These are phyloP conservation scores for Calcarius lapponicus DNA, from an alignment of 2,797 vertebrate genomes.

Conservation along the genomic window DNA sequence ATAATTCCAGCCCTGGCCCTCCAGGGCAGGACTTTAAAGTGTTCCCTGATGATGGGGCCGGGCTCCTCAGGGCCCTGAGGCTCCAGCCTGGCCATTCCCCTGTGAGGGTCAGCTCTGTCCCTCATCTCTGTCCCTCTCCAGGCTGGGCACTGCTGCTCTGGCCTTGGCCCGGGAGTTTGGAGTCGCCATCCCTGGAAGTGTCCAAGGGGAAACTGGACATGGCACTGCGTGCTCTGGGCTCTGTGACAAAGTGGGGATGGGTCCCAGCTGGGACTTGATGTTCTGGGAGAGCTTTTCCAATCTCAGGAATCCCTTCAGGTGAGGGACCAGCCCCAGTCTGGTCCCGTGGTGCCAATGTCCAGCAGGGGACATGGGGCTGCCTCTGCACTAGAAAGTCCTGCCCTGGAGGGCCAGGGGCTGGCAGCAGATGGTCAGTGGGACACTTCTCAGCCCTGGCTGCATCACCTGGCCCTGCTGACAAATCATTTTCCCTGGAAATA, in stretches of 20 bases:
- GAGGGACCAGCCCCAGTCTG: background rate
- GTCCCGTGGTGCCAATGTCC: background rate
- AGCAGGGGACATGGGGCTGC: background rate
- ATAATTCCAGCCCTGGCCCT: background rate
- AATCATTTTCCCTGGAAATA: background rate
- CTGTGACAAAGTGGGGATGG: rapidly evolving
- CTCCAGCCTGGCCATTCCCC: background rate
- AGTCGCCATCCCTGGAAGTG: rapidly evolving
- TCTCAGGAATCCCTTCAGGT: background rate
- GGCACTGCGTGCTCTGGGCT: background rate
- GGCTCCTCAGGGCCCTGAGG: background rate
- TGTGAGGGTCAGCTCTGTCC: rapidly evolving
- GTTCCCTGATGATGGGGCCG: background rate
- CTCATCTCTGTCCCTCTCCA: background rate
- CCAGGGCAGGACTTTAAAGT: background rate
- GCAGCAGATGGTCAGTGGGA: background rate
- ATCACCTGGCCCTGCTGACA: background rate
- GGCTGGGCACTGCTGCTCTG: background rate
- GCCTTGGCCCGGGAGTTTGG: background rate
- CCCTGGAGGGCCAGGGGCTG: background rate
- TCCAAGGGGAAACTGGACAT: rapidly evolving
- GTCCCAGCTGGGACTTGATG: rapidly evolving
- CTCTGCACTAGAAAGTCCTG: background rate
- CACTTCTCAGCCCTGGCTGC: background rate
- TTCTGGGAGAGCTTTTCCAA: background rate